These are phyloP conservation scores for Haemorhous mexicanus DNA, from an alignment of 2,113 vertebrate genomes.

Conservation along the genomic window DNA sequence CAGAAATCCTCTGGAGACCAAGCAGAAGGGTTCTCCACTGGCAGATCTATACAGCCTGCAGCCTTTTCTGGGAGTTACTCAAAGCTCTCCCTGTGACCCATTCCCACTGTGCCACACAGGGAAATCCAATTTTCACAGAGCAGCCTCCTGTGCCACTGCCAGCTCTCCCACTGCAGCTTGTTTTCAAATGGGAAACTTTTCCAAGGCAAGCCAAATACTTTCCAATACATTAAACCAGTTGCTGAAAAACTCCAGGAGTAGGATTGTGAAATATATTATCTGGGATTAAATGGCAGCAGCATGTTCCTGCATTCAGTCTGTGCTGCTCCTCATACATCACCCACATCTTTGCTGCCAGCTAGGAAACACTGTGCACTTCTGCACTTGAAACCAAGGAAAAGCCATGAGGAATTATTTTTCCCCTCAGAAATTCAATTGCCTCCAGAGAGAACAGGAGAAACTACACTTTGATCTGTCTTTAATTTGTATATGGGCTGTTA, in stretches of 20 bases:
- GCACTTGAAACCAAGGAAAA: not conserved
- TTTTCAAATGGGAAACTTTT: conserved; percentile 6
- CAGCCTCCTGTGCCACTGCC: not conserved
- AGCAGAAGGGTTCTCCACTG: not conserved
- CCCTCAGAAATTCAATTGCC: not conserved
- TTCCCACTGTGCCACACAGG: not conserved
- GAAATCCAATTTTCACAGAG: not conserved
- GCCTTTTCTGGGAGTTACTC: not conserved
- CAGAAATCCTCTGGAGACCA: not conserved
- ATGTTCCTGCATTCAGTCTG: not conserved
- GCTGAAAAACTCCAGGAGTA: not conserved
- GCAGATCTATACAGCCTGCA: not conserved
- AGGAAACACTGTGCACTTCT: not conserved
- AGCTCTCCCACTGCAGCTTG: conserved; percentile 23
- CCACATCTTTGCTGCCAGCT: conserved; percentile 9
- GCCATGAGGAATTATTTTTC: not conserved
- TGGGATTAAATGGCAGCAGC: conserved; percentile 1
- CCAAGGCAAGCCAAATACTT: conserved; percentile 12
- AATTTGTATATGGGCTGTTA: not conserved
- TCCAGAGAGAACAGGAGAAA: not conserved
- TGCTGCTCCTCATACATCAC: conserved; percentile 17
- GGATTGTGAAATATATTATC: not conserved
- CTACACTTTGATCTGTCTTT: conserved; percentile 22
- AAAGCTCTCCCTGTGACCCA: not conserved
- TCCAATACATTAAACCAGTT: not conserved